phyloP scores from a whole-genome alignment of 1,140 invertebrate species.

The Saccostrea glomerata region DNA sequence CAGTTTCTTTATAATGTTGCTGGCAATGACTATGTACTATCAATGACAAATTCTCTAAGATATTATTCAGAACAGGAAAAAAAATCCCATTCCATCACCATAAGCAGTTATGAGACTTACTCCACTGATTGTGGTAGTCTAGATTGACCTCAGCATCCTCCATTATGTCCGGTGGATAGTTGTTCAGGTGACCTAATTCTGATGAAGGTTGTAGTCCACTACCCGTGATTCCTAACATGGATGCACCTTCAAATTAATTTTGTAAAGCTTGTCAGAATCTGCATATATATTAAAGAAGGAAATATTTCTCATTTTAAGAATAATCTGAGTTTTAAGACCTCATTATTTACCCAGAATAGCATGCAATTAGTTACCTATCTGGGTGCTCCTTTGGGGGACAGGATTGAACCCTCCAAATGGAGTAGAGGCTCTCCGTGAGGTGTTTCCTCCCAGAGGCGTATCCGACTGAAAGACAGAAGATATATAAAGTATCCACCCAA shows the following conservation, averaged over 20 bases:
- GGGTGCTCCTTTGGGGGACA: slow-evolving; percentile 43
- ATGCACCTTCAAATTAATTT: background rate
- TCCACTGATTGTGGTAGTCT: slow-evolving; percentile 62
- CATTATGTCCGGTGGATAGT: slow-evolving; percentile 60
- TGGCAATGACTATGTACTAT: background rate
- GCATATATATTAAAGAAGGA: background rate
- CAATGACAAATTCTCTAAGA: background rate
- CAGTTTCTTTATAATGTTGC: too few relatives aligned
- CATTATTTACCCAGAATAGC: background rate
- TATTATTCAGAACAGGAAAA: background rate
- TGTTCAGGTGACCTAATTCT: slow-evolving; percentile 48
- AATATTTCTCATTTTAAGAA: background rate
- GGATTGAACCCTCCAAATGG: slow-evolving; percentile 60
- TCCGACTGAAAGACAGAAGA: slow-evolving; percentile 61
- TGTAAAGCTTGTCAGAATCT: background rate
- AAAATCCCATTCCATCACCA: background rate
- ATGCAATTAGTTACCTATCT: background rate
- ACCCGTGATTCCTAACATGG: slow-evolving; percentile 58
- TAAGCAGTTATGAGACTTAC: slow-evolving; percentile 50
- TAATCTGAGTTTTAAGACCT: background rate
- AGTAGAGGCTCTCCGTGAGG: slow-evolving; percentile 63
- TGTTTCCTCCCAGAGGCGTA: slow-evolving; percentile 56
- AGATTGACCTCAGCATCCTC: slow-evolving; percentile 59
- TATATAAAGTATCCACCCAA: background rate
- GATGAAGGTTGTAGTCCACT: slow-evolving; percentile 61